These are phyloP conservation scores for Athripsodes cinereus DNA, from an alignment of 2,888 invertebrate species.

Conservation along the genomic window DNA sequence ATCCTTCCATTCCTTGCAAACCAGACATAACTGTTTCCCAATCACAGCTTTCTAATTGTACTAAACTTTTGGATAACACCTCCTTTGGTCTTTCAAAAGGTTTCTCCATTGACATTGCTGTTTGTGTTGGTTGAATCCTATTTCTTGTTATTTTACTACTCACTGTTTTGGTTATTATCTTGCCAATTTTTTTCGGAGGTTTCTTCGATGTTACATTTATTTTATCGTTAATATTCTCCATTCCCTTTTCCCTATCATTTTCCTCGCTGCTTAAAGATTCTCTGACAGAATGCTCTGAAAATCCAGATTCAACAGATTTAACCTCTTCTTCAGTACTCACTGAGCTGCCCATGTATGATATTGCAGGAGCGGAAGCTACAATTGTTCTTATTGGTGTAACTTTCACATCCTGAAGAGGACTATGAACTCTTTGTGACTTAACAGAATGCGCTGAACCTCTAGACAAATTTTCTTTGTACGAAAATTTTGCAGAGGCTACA, in stretches of 20 bases:
- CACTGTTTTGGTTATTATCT: slow-evolving; percentile 31
- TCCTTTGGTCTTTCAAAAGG: slow-evolving; percentile 61
- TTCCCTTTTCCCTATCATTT: slow-evolving; percentile 12
- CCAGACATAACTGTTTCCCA: slow-evolving; percentile 78
- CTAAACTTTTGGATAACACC: slow-evolving; percentile 55
- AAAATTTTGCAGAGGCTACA: slow-evolving; percentile 6
- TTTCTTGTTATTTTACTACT: slow-evolving; percentile 20
- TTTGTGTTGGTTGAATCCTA: slow-evolving; percentile 21
- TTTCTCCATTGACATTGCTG: slow-evolving; percentile 31
- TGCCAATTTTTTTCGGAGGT: slow-evolving; percentile 15
- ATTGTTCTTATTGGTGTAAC: slow-evolving; percentile 3
- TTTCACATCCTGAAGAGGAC: background rate
- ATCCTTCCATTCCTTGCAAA: slow-evolving; percentile 59
- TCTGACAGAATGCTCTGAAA: slow-evolving; percentile 17
- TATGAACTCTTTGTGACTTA: slow-evolving; percentile 10
- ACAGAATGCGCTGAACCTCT: slow-evolving; percentile 13
- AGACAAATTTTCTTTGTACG: slow-evolving; percentile 9
- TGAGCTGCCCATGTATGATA: slow-evolving; percentile 20
- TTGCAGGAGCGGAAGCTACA: slow-evolving; percentile 18
- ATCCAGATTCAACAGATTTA: slow-evolving; percentile 22
- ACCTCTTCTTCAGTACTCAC: slow-evolving; percentile 23
- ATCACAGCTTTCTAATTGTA: slow-evolving; percentile 64
- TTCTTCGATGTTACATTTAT: slow-evolving; percentile 15
- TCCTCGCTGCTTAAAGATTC: slow-evolving; percentile 18
- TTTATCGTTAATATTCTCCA: slow-evolving; percentile 15